A percentile compares a stretch with the other conserved stretches of the same genome.
phyloP scores from a whole-genome alignment of 2,113 vertebrate genomes.

The Gambusia affinis region DNA sequence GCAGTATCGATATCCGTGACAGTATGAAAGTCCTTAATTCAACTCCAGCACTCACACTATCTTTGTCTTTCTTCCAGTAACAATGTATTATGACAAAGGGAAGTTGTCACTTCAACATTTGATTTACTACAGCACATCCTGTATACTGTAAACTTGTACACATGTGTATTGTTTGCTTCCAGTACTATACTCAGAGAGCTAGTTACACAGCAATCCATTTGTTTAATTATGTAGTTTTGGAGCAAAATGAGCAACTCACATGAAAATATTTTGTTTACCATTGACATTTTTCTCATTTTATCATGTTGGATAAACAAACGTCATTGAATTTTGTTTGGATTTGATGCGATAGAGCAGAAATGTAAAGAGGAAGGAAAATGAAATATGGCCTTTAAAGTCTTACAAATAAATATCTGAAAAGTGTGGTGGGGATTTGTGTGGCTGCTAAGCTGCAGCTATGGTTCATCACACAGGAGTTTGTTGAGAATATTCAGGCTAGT shows the following conservation, averaged over 20 bases:
- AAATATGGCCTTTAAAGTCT: no score
- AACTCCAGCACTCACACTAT: conserved; percentile 45
- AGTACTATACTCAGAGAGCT: background rate
- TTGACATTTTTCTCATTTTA: background rate
- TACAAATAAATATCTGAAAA: no score
- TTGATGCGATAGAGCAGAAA: background rate
- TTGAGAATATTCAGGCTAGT: no score
- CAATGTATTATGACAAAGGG: conserved; percentile 54
- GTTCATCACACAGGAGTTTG: no score
- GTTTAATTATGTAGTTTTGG: background rate
- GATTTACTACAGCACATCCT: background rate
- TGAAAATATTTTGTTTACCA: no score
- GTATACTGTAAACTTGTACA: background rate
- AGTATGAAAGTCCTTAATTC: conserved; percentile 59
- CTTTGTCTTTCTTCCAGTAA: conserved; percentile 49
- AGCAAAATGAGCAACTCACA: background rate
- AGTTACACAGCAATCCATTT: background rate
- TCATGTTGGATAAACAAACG: background rate
- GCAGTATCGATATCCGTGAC: conserved; percentile 70
- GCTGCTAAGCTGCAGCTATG: no score
- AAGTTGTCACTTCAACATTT: conserved; percentile 35
- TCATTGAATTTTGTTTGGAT: background rate
- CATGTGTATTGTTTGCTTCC: background rate
- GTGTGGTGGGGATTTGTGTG: no score
- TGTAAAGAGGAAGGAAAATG: background rate